Conservation (phyloP, 2,888 invertebrate species). For the Steinernema carpocapsae region DNA sequence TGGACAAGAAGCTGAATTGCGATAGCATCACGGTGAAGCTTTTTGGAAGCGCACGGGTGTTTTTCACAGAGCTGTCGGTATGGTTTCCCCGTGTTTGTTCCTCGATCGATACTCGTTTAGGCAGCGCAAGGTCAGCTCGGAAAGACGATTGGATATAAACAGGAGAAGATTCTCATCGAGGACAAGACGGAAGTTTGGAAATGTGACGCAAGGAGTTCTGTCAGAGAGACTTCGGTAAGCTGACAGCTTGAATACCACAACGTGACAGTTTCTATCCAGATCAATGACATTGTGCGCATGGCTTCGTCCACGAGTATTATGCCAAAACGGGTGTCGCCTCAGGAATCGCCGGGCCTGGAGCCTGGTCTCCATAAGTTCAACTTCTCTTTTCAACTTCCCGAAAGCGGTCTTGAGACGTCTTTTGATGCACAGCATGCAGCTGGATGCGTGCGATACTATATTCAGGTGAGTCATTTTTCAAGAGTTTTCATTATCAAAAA, state of each 20-base stretch:
- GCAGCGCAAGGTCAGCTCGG: slow-evolving; percentile 40
- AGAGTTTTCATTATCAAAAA: not conserved
- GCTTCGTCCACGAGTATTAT: not conserved
- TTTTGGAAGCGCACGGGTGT: slow-evolving; percentile 46
- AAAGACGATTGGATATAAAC: slow-evolving; percentile 36
- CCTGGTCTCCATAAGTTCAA: slow-evolving; percentile 41
- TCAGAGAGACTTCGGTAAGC: slow-evolving; percentile 34
- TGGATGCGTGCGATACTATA: slow-evolving; percentile 45
- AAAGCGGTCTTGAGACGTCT: slow-evolving; percentile 43
- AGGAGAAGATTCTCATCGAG: slow-evolving; percentile 39
- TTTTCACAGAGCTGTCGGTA: slow-evolving; percentile 43
- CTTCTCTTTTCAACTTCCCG: slow-evolving; percentile 43
- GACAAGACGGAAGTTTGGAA: slow-evolving; percentile 36
- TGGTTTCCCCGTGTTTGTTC: slow-evolving; percentile 23
- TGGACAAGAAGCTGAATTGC: slow-evolving; percentile 40
- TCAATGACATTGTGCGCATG: slow-evolving; percentile 8
- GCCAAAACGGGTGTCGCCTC: not conserved
- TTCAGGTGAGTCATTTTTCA: slow-evolving; percentile 36
- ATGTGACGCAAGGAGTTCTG: not conserved
- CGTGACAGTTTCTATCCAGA: not conserved
- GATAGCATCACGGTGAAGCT: slow-evolving; percentile 41
- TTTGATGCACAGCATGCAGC: slow-evolving; percentile 46
- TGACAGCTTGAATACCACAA: not conserved
- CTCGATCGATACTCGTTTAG: slow-evolving; percentile 30
- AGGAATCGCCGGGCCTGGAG: slow-evolving; percentile 34